Conservation (phyloP, 2,113 vertebrate genomes). For the Callionymus lyra region DNA sequence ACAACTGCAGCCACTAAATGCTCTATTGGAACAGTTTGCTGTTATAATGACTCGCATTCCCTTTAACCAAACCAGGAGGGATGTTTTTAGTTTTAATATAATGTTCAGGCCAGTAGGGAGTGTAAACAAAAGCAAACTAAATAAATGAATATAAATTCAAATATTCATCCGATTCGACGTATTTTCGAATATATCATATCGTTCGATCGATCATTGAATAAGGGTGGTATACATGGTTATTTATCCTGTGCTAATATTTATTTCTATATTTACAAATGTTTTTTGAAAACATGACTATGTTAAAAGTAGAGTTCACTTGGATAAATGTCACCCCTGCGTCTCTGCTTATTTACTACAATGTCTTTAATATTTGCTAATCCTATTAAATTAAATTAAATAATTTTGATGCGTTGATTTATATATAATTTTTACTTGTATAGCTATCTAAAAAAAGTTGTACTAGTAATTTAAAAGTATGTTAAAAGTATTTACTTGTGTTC, state of each 20-base stretch:
- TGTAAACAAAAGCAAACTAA: constrained; percentile 36
- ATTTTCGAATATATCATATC: constrained; percentile 51
- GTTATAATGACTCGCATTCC: constrained; percentile 28
- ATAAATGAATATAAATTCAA: constrained; percentile 28
- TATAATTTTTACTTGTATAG: constrained; percentile 48
- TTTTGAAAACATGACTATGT: constrained; percentile 94
- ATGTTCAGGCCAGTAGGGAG: constrained; percentile 71
- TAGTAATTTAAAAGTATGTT: constrained; percentile 68
- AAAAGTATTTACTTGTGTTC: constrained; percentile 91
- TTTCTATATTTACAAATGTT: constrained; percentile 90
- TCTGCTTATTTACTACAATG: constrained; percentile 60
- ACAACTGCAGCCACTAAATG: rapidly evolving
- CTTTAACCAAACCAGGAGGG: constrained; percentile 65
- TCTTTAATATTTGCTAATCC: constrained; percentile 74
- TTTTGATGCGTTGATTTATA: constrained; percentile 68
- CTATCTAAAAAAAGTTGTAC: constrained; percentile 33
- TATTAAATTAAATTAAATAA: constrained; percentile 76
- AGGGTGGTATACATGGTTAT: constrained; percentile 76
- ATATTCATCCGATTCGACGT: constrained; percentile 18
- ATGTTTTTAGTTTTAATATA: constrained; percentile 71
- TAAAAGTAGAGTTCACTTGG: constrained; percentile 68
- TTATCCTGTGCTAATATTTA: constrained; percentile 51
- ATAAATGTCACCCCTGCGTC: constrained; percentile 58
- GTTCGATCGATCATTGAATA: constrained; percentile 5
- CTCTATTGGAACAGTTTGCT: constrained; percentile 31